Percentiles rank a stretch among this genome's conserved stretches.
Evolutionary conservation across 2,888 invertebrate genomes (phyloP).

Genomic region (Ennomos erosarius): DNA sequence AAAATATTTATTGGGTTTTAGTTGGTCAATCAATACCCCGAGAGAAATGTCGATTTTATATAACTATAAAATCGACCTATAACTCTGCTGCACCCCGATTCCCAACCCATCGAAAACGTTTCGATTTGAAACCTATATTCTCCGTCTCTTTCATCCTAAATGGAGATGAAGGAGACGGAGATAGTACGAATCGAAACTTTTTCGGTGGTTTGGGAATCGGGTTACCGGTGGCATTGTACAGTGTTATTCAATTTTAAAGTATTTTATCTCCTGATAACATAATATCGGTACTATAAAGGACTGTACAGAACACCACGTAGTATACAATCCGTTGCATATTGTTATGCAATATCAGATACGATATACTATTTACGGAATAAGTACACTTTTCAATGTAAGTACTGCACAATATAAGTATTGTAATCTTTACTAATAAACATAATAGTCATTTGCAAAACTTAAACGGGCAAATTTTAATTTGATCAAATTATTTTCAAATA

Average conservation of each 20-base stretch:
- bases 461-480: conserved; percentile 32
- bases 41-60: no score
- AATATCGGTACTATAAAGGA: conserved; percentile 8
- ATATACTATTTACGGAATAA: conserved; percentile 47
- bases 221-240: no score
- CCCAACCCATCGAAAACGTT: no score
- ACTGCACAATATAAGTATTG: conserved; percentile 76
- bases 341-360: conserved; percentile 20
- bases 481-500: neutral
- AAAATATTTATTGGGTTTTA: no score
- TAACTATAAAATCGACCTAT: no score
- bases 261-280: conserved; percentile 14
- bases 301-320: conserved; percentile 18
- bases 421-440: conserved; percentile 65
- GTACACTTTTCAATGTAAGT: conserved; percentile 73
- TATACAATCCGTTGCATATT: conserved; percentile 7
- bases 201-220: no score
- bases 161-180: no score
- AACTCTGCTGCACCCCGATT: no score
- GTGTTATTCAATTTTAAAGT: conserved; percentile 13
- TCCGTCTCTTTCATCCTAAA: no score
- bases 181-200: no score
- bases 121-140: no score
- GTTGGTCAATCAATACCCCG: no score
- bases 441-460: conserved; percentile 60